Evolutionary conservation across 2,113 vertebrate species (phyloP), one percentile per base, ranked within the genome.

Genomic region (Scolopax mira): DNA sequence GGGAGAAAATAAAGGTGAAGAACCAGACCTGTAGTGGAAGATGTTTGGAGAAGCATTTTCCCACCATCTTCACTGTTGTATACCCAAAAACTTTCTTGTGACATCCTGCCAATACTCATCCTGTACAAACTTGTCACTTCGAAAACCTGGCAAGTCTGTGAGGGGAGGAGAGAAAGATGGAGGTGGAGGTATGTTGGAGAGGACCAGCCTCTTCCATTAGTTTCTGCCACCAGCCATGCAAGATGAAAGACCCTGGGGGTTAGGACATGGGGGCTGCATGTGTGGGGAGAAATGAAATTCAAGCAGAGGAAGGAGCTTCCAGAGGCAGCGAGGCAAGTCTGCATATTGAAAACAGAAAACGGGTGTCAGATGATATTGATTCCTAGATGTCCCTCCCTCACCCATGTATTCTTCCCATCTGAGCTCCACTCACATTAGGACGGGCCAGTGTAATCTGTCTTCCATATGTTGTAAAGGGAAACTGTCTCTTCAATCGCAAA

Each of bases 391-490:
- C 85, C 65, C 61, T 67, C 65, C 72, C 80, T 92, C 0, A 10
- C 35, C 71, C 11, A 0, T n/a, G 31, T 69, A 55, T 41, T 84
- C 83, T 78, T 39, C 73, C 77, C 90, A 84, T 94, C 65, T 92
- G 92, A 96, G 65, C 86, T 84, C 57, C 44, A 46, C 46, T 58
- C 54, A 9, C 72, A 33, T 46, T 23, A 78, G 86, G 73, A 93
- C 1, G 0, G 48, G 61, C 35, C 57, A 35, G 49, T 42, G 65
- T 89, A 94, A 96, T 97, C 93, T 96, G 93, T 97, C 96, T 96
- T 96, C 96, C 96, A 97, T 61, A 95, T 95, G 96, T 79, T 97
- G 69, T 57, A 65, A 89, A 91, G 88, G 70, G 79, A 95, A 96
- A 44, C 93, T 94, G 93, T 89, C 96, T 95, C 90, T 95, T 95